Conservation (phyloP, 2,797 vertebrate species). For the Diglossa cyanea region DNA sequence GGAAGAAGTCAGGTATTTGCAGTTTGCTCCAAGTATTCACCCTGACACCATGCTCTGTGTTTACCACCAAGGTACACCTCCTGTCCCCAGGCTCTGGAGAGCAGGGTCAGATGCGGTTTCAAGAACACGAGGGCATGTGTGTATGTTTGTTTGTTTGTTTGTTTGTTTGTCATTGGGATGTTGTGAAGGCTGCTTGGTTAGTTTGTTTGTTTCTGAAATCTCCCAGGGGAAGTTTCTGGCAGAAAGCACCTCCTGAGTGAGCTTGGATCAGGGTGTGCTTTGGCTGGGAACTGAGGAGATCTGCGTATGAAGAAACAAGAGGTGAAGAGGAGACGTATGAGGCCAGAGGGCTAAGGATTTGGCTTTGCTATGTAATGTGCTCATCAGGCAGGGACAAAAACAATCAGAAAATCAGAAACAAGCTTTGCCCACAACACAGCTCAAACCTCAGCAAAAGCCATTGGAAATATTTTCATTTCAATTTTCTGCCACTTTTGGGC, state of each 20-base stretch:
- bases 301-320: conserved; percentile 17
- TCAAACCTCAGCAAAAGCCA: neutral
- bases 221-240: conserved; percentile 53
- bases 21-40: neutral
- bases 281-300: conserved; percentile 22
- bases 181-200: conserved; percentile 26
- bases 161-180: conserved; percentile 9
- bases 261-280: neutral
- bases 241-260: conserved; percentile 29
- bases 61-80: neutral
- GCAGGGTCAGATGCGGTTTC: neutral
- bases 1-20: neutral
- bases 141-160: neutral
- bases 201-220: conserved; percentile 61
- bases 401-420: neutral
- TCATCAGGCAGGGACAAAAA: conserved; percentile 25
- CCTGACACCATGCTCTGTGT: neutral
- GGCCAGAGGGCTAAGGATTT: conserved; percentile 16
- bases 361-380: neutral
- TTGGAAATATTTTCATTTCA: neutral
- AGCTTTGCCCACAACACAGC: neutral
- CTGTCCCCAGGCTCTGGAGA: neutral
- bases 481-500: neutral
- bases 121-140: neutral
- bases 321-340: conserved; percentile 24